A percentile compares a stretch with the other conserved stretches of the same genome.
phyloP scores from a whole-genome alignment of 2,888 invertebrate genomes.

The Drosophila maculinotata region DNA sequence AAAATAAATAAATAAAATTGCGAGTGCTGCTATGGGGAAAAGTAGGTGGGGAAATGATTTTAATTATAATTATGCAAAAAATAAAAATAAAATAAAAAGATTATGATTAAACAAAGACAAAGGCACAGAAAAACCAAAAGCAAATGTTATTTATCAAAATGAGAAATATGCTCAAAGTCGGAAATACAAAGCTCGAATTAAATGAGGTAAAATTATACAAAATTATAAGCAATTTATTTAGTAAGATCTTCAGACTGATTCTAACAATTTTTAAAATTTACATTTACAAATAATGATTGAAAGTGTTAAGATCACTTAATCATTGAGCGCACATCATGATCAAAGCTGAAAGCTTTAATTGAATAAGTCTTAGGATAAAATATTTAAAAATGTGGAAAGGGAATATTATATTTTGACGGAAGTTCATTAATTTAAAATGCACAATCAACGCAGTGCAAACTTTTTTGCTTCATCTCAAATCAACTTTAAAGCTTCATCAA shows the following conservation, averaged over 20 bases:
- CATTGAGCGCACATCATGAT: too few relatives aligned
- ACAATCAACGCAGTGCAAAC: too few relatives aligned
- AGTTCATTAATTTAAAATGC: too few relatives aligned
- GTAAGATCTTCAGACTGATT: too few relatives aligned
- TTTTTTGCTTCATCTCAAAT: not conserved
- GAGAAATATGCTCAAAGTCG: slow-evolving; percentile 11
- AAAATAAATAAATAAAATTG: slow-evolving; percentile 37
- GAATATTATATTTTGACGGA: too few relatives aligned
- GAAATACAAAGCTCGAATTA: slow-evolving; percentile 13
- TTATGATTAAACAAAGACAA: slow-evolving; percentile 15
- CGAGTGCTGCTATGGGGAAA: slow-evolving; percentile 45
- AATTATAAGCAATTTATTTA: too few relatives aligned
- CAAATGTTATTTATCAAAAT: slow-evolving; percentile 28
- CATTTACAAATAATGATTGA: too few relatives aligned
- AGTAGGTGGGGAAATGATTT: slow-evolving; percentile 56
- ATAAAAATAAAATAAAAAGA: slow-evolving; percentile 9
- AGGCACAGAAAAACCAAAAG: slow-evolving; percentile 16
- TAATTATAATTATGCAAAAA: slow-evolving; percentile 53
- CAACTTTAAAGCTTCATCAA: too few relatives aligned
- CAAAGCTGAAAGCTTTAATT: too few relatives aligned
- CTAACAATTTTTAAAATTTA: too few relatives aligned
- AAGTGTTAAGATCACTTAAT: not conserved
- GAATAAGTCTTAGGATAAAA: too few relatives aligned
- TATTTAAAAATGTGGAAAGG: too few relatives aligned
- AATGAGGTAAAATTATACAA: not conserved